phyloP scores from a whole-genome alignment of 2,888 invertebrate genomes.

The Nymphalis c-album region DNA sequence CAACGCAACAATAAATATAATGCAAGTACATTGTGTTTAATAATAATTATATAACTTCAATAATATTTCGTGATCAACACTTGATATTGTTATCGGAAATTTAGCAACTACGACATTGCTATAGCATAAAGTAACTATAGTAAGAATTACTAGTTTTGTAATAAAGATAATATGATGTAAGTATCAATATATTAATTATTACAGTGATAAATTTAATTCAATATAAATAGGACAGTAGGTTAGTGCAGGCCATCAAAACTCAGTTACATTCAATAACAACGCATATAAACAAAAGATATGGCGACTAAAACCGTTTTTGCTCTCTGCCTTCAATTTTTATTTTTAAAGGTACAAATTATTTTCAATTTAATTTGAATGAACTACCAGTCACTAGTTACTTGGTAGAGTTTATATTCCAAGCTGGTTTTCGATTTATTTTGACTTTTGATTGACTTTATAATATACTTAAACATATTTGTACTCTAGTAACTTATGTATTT shows the following conservation, averaged over 20 bases:
- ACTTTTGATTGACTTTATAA: too few species aligned
- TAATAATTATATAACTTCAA: background rate
- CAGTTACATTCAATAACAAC: slow-evolving; percentile 9
- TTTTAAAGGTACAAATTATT: slow-evolving; percentile 33
- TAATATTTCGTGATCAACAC: slow-evolving; percentile 11
- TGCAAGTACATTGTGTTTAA: background rate
- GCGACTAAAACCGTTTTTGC: slow-evolving; percentile 25
- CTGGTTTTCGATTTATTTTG: too few species aligned
- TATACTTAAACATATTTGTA: too few species aligned
- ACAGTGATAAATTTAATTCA: slow-evolving; percentile 27
- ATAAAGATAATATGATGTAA: slow-evolving; percentile 27
- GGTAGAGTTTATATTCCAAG: too few species aligned
- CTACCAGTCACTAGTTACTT: too few species aligned
- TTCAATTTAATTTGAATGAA: too few species aligned
- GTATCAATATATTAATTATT: slow-evolving; percentile 24
- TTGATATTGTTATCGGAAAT: slow-evolving; percentile 14
- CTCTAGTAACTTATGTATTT: too few species aligned
- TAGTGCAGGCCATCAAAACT: slow-evolving; percentile 32
- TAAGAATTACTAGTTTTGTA: slow-evolving; percentile 23
- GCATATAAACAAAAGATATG: slow-evolving; percentile 25
- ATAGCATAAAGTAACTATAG: slow-evolving; percentile 1
- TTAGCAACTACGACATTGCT: slow-evolving; percentile 11
- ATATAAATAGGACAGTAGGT: slow-evolving; percentile 44
- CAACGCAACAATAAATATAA: background rate
- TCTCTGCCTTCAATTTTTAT: slow-evolving; percentile 35